A percentile compares a stretch with the other conserved stretches of the same genome.
Conservation (phyloP, 2,797 vertebrate species). For the Novumbra hubbsi region DNA sequence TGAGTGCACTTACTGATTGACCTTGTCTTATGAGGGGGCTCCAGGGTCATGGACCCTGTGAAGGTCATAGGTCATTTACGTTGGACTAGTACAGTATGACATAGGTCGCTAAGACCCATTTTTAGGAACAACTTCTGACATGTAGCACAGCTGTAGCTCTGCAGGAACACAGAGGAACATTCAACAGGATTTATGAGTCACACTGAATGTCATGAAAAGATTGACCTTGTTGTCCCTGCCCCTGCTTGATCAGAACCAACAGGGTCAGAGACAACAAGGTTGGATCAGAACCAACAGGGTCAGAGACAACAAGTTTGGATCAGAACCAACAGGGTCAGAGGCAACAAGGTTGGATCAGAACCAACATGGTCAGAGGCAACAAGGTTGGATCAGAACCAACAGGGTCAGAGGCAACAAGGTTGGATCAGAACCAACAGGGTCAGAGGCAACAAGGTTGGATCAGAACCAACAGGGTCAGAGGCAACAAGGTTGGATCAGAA, state of each 20-base stretch:
- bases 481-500: no score
- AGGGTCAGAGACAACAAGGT: no score
- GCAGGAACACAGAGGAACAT: not conserved
- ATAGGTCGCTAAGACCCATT: not conserved
- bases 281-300: not conserved
- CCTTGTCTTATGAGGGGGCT: not conserved
- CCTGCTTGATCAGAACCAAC: not conserved
- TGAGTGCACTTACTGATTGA: not conserved
- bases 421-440: not conserved
- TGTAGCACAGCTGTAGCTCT: conserved; percentile 2
- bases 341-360: no score
- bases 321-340: not conserved
- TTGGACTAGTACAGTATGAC: conserved; percentile 1
- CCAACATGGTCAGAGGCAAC: no score
- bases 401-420: no score
- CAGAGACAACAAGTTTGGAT: no score
- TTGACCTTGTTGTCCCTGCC: not conserved
- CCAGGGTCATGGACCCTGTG: not conserved
- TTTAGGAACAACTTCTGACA: conserved; percentile 13
- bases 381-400: not conserved
- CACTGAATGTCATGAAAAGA: conserved; percentile 12
- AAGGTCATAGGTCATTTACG: not conserved
- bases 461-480: not conserved
- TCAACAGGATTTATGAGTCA: conserved; percentile 42
- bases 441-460: no score